phyloP scores from a whole-genome alignment of 2,113 vertebrate genomes.

The Rhombomys opimus region DNA sequence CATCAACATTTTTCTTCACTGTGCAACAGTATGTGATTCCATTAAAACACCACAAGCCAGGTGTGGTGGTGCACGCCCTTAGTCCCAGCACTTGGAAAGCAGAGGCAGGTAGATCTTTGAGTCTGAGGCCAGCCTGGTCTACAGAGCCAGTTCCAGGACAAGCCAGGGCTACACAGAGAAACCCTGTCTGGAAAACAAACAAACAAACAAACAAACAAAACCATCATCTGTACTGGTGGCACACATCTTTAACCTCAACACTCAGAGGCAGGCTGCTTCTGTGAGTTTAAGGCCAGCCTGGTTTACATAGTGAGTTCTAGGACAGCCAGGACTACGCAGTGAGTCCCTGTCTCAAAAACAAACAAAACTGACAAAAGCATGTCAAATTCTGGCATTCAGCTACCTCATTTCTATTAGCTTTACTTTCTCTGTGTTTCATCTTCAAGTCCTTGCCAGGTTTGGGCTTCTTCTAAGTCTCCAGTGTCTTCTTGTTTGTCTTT shows the following conservation, averaged over 20 bases:
- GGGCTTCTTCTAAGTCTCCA: neutral
- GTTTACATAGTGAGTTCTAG: neutral
- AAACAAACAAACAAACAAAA: too few relatives aligned
- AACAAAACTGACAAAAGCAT: neutral
- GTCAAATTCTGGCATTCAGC: neutral
- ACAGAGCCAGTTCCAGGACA: neutral
- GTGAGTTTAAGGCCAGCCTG: neutral
- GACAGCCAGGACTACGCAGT: neutral
- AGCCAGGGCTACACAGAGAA: neutral
- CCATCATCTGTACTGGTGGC: too few relatives aligned
- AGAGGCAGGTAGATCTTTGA: neutral
- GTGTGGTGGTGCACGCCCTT: neutral
- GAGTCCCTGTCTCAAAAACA: neutral
- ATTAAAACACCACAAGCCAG: neutral
- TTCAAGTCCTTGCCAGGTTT: neutral
- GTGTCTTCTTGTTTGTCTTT: neutral
- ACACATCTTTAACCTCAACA: neutral
- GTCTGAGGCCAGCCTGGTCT: neutral
- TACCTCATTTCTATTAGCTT: neutral
- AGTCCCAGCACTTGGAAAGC: neutral
- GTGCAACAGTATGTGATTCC: neutral
- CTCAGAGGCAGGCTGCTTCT: neutral
- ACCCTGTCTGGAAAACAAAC: neutral
- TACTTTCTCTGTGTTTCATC: neutral
- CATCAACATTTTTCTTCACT: neutral